Evolutionary conservation across 2,113 vertebrate genomes (phyloP), one percentile per base, ranked within the genome.

Genomic region (Glaucomys volans): DNA sequence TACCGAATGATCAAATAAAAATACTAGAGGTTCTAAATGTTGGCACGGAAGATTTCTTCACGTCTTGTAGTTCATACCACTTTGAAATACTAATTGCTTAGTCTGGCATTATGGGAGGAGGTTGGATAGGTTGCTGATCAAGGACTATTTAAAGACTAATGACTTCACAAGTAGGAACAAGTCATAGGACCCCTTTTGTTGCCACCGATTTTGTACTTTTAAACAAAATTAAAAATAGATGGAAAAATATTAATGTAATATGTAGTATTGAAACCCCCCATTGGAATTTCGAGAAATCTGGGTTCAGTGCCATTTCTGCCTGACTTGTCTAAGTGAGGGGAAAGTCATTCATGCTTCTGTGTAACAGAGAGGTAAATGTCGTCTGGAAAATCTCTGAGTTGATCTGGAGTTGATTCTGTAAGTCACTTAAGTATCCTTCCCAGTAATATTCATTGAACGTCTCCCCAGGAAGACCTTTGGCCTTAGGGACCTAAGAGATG

Each of bases 81-180:
- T 92, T 90, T 72, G 64, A 89, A 87, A 95, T 66, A 59, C 64
- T 89, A 74, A 52, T 87, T 81, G 71, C 37, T 28, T 80, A 71
- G 47, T 37, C 8, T 84, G 72, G 37, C 84, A 93, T 66, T 69
- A n/a, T 91, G 87, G 92, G 28, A 92, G 85, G 62, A 88, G 16
- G 66, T 14, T 67, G 79, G 17, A n/a, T 75, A 86, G 44, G 35
- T 40, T 71, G 28, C 44, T 76, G 50, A 87, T 92, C 13, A 75
- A 62, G 44, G 20, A 77, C 67, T 86, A 62, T 95, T 96, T 96
- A 92, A 76, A 94, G 86, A 71, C 62, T 22, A 92, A 67, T 84
- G 83, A 87, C 74, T 76, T 93, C 42, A 84, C 32, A 83, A 82
- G 47, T 52, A 72, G 30, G 32, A 77, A 90, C 11, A 77, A 95